Conservation (phyloP, 2,113 vertebrate genomes). For the Zapornia atra region DNA sequence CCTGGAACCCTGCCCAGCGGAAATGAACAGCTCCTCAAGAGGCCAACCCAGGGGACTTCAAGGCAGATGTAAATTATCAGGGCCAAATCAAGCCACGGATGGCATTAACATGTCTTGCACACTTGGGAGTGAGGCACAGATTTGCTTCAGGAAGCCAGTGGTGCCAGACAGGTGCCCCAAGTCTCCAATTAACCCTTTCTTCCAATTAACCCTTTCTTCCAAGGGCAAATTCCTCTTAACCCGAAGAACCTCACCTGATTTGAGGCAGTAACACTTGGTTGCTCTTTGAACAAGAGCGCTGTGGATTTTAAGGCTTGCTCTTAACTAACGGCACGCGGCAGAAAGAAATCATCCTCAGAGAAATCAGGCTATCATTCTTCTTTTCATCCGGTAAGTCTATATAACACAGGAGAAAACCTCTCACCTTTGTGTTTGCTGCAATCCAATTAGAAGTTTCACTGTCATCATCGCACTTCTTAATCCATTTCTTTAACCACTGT, state of each 20-base stretch:
- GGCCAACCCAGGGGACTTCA: neutral
- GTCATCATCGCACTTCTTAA: conserved; percentile 99
- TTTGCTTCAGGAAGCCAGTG: neutral
- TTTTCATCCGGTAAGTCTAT: neutral
- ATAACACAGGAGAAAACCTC: neutral
- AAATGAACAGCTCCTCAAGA: conserved; percentile 23
- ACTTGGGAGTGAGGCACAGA: neutral
- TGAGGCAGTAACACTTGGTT: neutral
- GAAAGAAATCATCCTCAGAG: neutral
- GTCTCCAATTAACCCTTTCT: neutral
- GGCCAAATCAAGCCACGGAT: neutral
- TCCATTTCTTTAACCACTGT: conserved; percentile 99
- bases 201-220: neutral
- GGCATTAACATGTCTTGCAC: neutral
- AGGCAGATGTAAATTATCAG: conserved; percentile 37
- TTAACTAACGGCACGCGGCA: neutral
- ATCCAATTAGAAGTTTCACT: conserved; percentile 99
- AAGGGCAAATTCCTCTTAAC: neutral
- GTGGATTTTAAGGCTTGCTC: neutral
- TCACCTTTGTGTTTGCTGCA: conserved; percentile 98
- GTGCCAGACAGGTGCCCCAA: neutral
- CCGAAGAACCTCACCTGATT: neutral
- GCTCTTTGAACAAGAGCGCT: neutral
- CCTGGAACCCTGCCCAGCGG: conserved; percentile 15
- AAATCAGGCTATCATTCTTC: neutral